Evolutionary conservation across 2,888 invertebrate genomes (phyloP).

Genomic region (Brassicogethes aeneus): DNA sequence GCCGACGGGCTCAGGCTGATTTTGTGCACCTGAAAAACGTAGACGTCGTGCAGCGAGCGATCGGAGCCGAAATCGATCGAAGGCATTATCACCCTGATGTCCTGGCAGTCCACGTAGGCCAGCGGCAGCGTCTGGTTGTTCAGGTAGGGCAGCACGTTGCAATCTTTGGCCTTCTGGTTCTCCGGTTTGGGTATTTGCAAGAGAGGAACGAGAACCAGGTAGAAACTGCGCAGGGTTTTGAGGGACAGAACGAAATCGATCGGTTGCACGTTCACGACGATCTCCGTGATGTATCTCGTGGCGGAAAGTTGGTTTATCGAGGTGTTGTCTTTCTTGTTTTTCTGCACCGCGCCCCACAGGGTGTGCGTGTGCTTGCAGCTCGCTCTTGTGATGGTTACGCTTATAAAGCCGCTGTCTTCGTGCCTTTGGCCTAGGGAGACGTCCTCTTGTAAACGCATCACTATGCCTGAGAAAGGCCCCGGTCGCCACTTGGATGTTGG

Average conservation of each 20-base stretch:
- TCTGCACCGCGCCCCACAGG: slow-evolving; percentile 52
- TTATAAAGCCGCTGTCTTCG: slow-evolving; percentile 51
- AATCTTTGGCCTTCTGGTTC: slow-evolving; percentile 16
- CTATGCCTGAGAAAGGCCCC: slow-evolving; percentile 49
- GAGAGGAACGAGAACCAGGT: slow-evolving; percentile 47
- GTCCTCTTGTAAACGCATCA: slow-evolving; percentile 49
- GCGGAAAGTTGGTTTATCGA: slow-evolving; percentile 12
- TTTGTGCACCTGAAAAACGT: slow-evolving; percentile 53
- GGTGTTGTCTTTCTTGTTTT: slow-evolving; percentile 17
- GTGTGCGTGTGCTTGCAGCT: slow-evolving; percentile 61
- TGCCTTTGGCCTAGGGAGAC: slow-evolving; percentile 35
- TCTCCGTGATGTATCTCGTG: slow-evolving; percentile 62
- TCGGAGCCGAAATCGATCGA: slow-evolving; percentile 29
- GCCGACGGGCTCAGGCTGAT: slow-evolving; percentile 69
- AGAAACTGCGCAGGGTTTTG: slow-evolving; percentile 47
- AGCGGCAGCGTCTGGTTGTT: slow-evolving; percentile 48
- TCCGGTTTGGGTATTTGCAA: slow-evolving; percentile 24
- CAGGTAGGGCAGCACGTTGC: slow-evolving; percentile 8
- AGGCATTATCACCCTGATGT: slow-evolving; percentile 58
- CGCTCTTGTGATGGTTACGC: slow-evolving; percentile 58
- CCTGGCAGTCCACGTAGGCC: slow-evolving; percentile 61
- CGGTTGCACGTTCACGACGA: slow-evolving; percentile 70
- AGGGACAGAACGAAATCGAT: slow-evolving; percentile 65
- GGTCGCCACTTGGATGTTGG: slow-evolving; percentile 44
- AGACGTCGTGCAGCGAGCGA: slow-evolving; percentile 29